These are phyloP conservation scores for Rhingia rostrata DNA, from an alignment of 2,888 invertebrate genomes.

Conservation along the genomic window DNA sequence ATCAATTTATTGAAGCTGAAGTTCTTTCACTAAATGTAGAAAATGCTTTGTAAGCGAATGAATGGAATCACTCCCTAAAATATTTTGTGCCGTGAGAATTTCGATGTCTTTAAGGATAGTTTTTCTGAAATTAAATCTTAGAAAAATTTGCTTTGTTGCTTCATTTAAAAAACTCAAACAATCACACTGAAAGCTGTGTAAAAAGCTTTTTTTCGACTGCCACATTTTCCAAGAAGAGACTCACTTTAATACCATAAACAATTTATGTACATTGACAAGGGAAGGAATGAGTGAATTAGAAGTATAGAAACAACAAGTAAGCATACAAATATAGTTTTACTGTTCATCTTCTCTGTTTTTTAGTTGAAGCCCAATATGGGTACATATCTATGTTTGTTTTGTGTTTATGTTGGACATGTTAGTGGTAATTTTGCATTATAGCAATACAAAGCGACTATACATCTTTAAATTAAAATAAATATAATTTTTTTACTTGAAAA, in stretches of 20 bases:
- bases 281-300: too few relatives aligned
- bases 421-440: too few relatives aligned
- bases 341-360: too few relatives aligned
- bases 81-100: slow-evolving; percentile 4
- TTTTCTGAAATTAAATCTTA: background rate
- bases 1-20: slow-evolving; percentile 1
- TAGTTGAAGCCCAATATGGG: too few relatives aligned
- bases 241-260: slow-evolving; percentile 3
- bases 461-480: too few relatives aligned
- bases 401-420: too few relatives aligned
- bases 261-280: too few relatives aligned
- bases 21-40: slow-evolving; percentile 4
- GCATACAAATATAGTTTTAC: too few relatives aligned
- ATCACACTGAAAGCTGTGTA: slow-evolving; percentile 13
- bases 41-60: slow-evolving; percentile 14
- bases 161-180: slow-evolving; percentile 12
- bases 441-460: too few relatives aligned
- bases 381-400: too few relatives aligned
- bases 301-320: too few relatives aligned
- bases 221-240: background rate
- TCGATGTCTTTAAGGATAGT: slow-evolving; percentile 1
- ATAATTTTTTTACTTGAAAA: too few relatives aligned
- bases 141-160: slow-evolving; percentile 16
- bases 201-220: background rate
- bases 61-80: background rate